Base-by-base conservation (phyloP, 2,113 vertebrate species). In the Chrysochloris asiatica region DNA sequence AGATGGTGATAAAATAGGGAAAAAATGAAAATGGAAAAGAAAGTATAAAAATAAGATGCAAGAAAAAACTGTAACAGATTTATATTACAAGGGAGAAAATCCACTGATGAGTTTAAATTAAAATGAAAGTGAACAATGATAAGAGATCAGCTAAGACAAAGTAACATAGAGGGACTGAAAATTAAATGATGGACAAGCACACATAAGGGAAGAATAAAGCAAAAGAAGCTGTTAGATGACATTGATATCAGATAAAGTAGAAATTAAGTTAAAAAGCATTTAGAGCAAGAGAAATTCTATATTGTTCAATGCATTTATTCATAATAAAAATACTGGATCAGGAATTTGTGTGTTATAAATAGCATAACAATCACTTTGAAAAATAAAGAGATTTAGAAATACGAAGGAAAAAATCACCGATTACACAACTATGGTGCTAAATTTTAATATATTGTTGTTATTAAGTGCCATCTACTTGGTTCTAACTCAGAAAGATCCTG, bases 51-150 rank as follows among this genome's bases (percentile, higher is more conserved):
- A 33, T 43, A 73, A 67, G 26, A 30, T 90, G 63, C 88, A 4
- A 72, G 36, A 86, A 88, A 48, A 6, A 83, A 94, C 52, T 65
- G 24, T 10, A 85, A 65, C 21, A 52, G 50, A 61, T 77, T 88
- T 50, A 45, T 41, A 17, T 10, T 67, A 16, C 21, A 85, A 61
- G 28, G 6, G 14, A 63, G 24, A 43, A 50, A 79, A 50, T 56
- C 73, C n/a, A 43, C 17, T 3, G 48, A 8, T 80, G 43, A 69
- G 13, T 9, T 73, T 86, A 36, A 13, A 26, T 93, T 91, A 80
- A 90, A 63, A 54, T 82, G 54, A 82, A 82, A 71, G 28, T 38
- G 16, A 71, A 48, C 52, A 17, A 30, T 83, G 47, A 16, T 76
- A 77, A 93, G 79, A 78, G 47, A 69, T 1, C 11, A 6, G 0